Evolutionary conservation across 2,888 invertebrate genomes (phyloP).

Genomic region (Plusia festucae): DNA sequence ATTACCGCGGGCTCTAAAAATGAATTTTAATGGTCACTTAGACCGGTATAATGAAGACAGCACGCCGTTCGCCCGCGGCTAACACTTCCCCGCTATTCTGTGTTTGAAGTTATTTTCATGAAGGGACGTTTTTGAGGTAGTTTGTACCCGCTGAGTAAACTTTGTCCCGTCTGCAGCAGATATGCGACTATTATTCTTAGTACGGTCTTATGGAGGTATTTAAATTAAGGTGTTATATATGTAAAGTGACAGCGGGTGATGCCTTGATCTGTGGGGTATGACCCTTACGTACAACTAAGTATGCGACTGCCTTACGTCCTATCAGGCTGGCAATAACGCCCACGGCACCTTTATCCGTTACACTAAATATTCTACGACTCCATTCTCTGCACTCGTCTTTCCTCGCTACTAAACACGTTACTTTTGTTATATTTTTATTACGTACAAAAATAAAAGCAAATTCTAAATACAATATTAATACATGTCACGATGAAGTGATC

Average conservation of each 20-base stretch:
- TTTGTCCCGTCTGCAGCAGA: slow-evolving; percentile 43
- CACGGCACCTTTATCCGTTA: slow-evolving; percentile 1
- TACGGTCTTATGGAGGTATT: slow-evolving; percentile 37
- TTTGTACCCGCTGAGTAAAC: slow-evolving; percentile 52
- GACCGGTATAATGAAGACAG: slow-evolving; percentile 78
- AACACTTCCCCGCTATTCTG: slow-evolving; percentile 55
- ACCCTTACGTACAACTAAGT: background rate
- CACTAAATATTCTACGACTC: slow-evolving; percentile 2
- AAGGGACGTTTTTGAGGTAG: slow-evolving; percentile 55
- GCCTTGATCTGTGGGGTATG: background rate
- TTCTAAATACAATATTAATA: slow-evolving; percentile 24
- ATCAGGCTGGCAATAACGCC: background rate
- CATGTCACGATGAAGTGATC: slow-evolving; percentile 25
- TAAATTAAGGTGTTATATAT: slow-evolving; percentile 31
- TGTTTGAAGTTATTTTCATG: slow-evolving; percentile 56
- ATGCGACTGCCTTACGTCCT: background rate
- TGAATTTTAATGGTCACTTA: slow-evolving; percentile 86
- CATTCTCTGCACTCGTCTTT: background rate
- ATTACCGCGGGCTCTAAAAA: slow-evolving; percentile 73
- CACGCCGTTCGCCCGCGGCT: slow-evolving; percentile 63
- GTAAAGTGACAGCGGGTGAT: slow-evolving; percentile 11
- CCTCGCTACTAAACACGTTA: background rate
- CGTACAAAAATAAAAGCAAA: slow-evolving; percentile 15
- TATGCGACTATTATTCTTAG: slow-evolving; percentile 37
- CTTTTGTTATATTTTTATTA: background rate